phyloP scores from a whole-genome alignment of 1,140 invertebrate species.

The Aplysia californica region DNA sequence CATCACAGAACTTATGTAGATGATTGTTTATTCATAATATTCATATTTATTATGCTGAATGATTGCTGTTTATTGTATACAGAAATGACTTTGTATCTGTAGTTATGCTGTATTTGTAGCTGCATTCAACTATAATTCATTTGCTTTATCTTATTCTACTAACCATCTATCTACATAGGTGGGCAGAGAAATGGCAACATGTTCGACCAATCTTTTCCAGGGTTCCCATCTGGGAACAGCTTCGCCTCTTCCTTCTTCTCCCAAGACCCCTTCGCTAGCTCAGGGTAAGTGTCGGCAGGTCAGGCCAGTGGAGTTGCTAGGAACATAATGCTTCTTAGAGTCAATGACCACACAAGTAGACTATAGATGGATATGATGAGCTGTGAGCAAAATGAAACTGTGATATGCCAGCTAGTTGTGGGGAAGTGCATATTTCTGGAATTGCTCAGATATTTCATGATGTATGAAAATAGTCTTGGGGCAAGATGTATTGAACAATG shows the following conservation, averaged over 20 bases:
- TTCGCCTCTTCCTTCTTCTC: conserved; percentile 43
- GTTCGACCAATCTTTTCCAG: conserved; percentile 65
- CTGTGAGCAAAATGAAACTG: no score
- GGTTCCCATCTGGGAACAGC: conserved; percentile 48
- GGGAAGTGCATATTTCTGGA: neutral
- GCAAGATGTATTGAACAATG: no score
- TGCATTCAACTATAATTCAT: neutral
- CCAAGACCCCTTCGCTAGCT: conserved; percentile 45
- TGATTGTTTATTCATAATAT: no score
- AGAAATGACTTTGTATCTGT: no score
- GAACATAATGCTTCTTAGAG: neutral
- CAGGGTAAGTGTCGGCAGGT: conserved; percentile 44
- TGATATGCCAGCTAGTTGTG: no score
- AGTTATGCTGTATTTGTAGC: neutral
- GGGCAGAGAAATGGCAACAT: conserved; percentile 41
- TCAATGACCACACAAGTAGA: no score
- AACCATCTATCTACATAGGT: conserved; percentile 32
- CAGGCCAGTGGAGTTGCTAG: neutral
- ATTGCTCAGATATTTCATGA: no score
- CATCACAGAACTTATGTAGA: no score
- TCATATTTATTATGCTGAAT: no score
- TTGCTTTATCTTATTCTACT: neutral
- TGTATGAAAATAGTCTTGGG: no score
- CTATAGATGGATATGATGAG: no score
- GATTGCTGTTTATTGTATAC: no score